phyloP scores from a whole-genome alignment of 2,888 invertebrate species.

The Unio delphinus region DNA sequence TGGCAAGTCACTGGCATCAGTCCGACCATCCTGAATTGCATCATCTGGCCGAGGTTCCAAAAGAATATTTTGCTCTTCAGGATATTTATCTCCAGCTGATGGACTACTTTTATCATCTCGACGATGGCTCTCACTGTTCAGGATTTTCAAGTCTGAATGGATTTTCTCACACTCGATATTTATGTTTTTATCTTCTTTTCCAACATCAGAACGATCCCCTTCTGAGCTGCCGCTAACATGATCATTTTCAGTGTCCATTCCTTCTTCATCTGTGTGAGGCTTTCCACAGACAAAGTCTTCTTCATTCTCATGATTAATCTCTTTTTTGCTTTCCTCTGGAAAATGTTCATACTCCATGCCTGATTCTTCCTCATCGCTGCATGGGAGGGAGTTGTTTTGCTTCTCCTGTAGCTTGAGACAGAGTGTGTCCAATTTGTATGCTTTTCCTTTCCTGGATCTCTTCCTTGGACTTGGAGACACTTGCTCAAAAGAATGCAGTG shows the following conservation, averaged over 20 bases:
- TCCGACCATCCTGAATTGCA: conserved; percentile 1
- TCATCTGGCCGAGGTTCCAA: conserved; percentile 1
- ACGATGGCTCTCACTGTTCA: conserved; percentile 19
- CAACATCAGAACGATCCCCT: background rate
- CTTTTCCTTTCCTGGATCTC: conserved; percentile 87
- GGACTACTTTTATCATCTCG: background rate
- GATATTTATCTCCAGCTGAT: conserved; percentile 8
- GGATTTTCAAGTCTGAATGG: conserved; percentile 26
- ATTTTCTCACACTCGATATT: conserved; percentile 28
- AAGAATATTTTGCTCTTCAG: conserved; percentile 13
- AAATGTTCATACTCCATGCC: conserved; percentile 13
- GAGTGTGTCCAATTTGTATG: conserved; percentile 82
- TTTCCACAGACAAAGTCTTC: conserved; percentile 5
- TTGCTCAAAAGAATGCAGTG: conserved; percentile 64
- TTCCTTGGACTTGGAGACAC: conserved; percentile 72
- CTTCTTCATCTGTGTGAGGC: conserved; percentile 1
- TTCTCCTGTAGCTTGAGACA: conserved; percentile 66
- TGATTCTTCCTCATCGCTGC: conserved; percentile 24
- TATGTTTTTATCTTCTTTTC: conserved; percentile 1
- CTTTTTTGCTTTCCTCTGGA: conserved; percentile 6
- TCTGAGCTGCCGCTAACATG: too few relatives aligned
- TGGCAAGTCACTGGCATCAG: conserved; percentile 11
- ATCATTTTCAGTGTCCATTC: background rate
- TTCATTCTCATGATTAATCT: conserved; percentile 15
- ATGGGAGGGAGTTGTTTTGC: conserved; percentile 18